These are phyloP conservation scores for Caenorhabditis remanei DNA, from an alignment of 1,140 invertebrate species.

Conservation along the genomic window DNA sequence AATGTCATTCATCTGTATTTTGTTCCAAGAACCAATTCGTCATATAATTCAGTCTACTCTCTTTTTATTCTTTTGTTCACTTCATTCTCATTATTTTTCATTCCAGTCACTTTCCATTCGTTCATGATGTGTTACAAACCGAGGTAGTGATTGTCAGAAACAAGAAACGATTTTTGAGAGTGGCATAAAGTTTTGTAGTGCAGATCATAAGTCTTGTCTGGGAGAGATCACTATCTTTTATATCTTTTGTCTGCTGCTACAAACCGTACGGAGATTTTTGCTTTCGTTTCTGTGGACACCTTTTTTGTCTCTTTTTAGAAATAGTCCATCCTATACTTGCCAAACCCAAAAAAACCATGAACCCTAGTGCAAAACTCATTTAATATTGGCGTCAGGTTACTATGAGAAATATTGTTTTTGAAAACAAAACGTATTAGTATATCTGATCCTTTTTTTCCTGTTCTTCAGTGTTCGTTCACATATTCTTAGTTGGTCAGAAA, in stretches of 20 bases:
- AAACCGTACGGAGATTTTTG: neutral
- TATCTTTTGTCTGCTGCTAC: neutral
- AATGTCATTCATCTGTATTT: no score
- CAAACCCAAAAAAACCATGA: neutral
- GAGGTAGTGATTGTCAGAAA: neutral
- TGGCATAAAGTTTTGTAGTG: neutral
- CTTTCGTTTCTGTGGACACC: neutral
- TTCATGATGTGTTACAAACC: neutral
- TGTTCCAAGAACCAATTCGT: neutral
- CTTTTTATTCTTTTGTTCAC: no score
- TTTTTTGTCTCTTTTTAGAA: neutral
- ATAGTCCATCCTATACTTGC: neutral
- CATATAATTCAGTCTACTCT: neutral
- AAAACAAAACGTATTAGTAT: constrained; percentile 15
- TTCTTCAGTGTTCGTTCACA: neutral
- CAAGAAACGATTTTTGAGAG: neutral
- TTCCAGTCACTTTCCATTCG: neutral
- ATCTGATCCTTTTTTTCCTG: neutral
- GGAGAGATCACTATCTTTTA: neutral
- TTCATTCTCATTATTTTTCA: no score
- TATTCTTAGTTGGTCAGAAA: constrained; percentile 4
- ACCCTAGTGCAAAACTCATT: constrained; percentile 18
- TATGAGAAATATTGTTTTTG: constrained; percentile 3
- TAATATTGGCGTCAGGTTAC: constrained; percentile 14
- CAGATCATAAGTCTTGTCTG: constrained; percentile 1